Base-by-base conservation (phyloP, 2,797 vertebrate genomes). In the Loris lydekkerianus region DNA sequence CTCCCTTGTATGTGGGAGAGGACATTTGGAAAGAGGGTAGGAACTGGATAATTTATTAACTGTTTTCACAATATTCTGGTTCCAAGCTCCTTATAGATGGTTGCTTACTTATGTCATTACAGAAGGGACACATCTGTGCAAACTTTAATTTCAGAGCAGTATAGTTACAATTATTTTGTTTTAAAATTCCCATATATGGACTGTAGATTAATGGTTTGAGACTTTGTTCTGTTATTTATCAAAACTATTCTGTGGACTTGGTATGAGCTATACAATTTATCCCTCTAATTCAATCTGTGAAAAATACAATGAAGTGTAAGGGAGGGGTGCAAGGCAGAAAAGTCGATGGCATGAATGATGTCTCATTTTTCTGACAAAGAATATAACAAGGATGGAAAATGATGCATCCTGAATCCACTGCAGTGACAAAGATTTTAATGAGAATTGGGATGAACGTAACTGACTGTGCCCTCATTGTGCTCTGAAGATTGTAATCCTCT, bases 281-380 rank as follows among this genome's bases (percentile, higher is more conserved):
- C 97, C 40, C 69, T 81, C 29, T 95, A 94, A 92, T 83, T 49
- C 67, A 93, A 91, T 81, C 82, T 97, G 81, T 93, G 84, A 92
- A 85, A 95, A 27, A 96, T 93, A 78, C 34, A 94, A 92, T 82
- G 94, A 95, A 96, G 65, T 94, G 23, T 53, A 11, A 0, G 0
- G 94, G 93, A 89, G 58, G 43, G 61, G 11, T 81, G 46, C 70
- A 93, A 86, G 90, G 78, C 84, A 89, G 67, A 91, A 85, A 95
- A 90, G 92, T 93, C 96, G 95, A 95, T 95, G 88, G 95, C 86
- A 91, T 95, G 89, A 96, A 96, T 91, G 95, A 96, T 69, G 85
- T 96, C 83, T 80, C 58, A 69, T 91, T 97, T 97, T 96, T 84
- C 95, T 11, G 1, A 97, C 60, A 90, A 97, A 97, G 83, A 91